Evolutionary conservation across 2,113 vertebrate genomes (phyloP).

Genomic region (Pimephales promelas): DNA sequence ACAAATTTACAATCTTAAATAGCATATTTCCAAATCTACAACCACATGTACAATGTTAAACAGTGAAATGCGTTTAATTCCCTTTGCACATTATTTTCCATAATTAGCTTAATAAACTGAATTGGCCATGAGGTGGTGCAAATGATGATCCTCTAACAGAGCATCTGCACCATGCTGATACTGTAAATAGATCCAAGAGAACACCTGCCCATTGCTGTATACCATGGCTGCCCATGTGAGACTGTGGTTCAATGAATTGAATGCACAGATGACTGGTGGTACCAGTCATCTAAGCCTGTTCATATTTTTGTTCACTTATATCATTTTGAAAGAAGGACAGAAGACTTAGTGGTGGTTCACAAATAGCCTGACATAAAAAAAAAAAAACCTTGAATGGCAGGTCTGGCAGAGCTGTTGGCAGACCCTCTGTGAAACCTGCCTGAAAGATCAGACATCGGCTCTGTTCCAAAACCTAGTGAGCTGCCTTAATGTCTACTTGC

Average conservation of each 20-base stretch:
- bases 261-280: background rate
- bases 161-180: background rate
- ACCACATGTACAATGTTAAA: background rate
- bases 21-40: background rate
- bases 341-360: background rate
- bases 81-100: background rate
- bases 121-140: background rate
- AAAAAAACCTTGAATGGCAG: slow-evolving; percentile 3
- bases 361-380: background rate
- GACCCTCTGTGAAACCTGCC: background rate
- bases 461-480: background rate
- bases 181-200: background rate
- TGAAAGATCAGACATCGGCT: slow-evolving; percentile 12
- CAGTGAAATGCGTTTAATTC: background rate
- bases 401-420: slow-evolving; percentile 4
- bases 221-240: background rate
- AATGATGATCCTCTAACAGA: background rate
- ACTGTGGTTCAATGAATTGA: slow-evolving; percentile 7
- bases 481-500: background rate
- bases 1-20: background rate
- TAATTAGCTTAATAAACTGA: background rate
- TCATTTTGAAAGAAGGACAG: background rate
- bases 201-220: background rate
- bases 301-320: background rate
- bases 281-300: background rate